phyloP scores from a whole-genome alignment of 2,113 vertebrate genomes.

The Acrocephalus kingi region DNA sequence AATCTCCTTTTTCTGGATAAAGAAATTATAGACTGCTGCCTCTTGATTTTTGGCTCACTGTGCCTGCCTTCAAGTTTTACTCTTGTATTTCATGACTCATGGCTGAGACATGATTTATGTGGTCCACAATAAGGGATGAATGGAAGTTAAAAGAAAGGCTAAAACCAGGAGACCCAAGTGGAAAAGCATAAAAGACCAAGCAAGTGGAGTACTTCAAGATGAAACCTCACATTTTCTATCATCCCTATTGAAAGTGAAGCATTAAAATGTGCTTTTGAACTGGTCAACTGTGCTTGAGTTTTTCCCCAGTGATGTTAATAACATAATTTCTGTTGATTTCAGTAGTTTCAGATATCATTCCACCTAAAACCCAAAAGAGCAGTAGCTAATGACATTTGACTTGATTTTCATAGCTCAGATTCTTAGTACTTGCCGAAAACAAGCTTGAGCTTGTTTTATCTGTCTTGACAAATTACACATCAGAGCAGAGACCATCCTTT shows the following conservation, averaged over 20 bases:
- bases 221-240: neutral
- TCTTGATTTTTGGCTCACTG: conserved; percentile 1
- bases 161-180: neutral
- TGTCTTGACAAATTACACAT: neutral
- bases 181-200: neutral
- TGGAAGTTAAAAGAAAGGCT: neutral
- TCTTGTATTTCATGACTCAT: neutral
- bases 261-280: neutral
- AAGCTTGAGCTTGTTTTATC: neutral
- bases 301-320: neutral
- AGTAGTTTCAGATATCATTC: neutral
- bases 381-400: neutral
- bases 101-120: neutral
- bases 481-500: neutral
- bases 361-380: neutral
- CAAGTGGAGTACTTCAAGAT: neutral
- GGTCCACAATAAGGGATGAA: neutral
- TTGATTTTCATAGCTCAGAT: neutral
- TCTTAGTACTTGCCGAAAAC: neutral
- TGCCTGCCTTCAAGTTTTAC: neutral
- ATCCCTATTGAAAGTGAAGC: neutral
- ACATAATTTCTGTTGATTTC: neutral
- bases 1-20: conserved; percentile 11
- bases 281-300: neutral
- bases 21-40: neutral